A percentile compares a stretch with the other conserved stretches of the same genome.
These are phyloP conservation scores for Thalassoma bifasciatum DNA, from an alignment of 2,113 vertebrate genomes.

Conservation along the genomic window DNA sequence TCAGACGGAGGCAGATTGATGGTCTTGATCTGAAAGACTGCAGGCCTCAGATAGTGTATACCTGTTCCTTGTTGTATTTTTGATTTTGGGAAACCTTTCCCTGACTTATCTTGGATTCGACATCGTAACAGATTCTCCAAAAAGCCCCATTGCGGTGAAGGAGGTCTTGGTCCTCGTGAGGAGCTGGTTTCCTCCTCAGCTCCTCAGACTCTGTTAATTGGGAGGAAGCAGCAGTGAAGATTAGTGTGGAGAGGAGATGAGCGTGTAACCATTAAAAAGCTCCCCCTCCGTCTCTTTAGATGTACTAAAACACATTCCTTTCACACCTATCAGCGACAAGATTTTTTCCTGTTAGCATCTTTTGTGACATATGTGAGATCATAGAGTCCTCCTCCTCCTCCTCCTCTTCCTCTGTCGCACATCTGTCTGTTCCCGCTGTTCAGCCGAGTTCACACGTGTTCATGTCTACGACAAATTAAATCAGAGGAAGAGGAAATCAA, in stretches of 20 bases:
- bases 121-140: no score
- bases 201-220: conserved; percentile 74
- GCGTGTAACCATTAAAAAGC: conserved; percentile 75
- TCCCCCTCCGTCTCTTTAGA: conserved; percentile 65
- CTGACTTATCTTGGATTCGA: no score
- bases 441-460: conserved; percentile 31
- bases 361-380: conserved; percentile 68
- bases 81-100: no score
- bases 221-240: conserved; percentile 68
- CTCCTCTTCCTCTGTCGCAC: conserved; percentile 23
- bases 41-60: no score
- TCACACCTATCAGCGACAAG: conserved; percentile 67
- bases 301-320: conserved; percentile 68
- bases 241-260: conserved; percentile 58
- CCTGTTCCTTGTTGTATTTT: no score
- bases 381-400: conserved; percentile 32
- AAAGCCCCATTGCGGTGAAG: no score
- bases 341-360: conserved; percentile 50
- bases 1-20: no score
- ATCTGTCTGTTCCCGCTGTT: conserved; percentile 46
- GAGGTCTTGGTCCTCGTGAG: conserved; percentile 36
- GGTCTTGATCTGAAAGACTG: no score
- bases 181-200: conserved; percentile 56
- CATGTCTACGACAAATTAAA: conserved; percentile 36
- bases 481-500: conserved; percentile 1